Conservation (phyloP, 2,797 vertebrate species). For the Danio tinwini region DNA sequence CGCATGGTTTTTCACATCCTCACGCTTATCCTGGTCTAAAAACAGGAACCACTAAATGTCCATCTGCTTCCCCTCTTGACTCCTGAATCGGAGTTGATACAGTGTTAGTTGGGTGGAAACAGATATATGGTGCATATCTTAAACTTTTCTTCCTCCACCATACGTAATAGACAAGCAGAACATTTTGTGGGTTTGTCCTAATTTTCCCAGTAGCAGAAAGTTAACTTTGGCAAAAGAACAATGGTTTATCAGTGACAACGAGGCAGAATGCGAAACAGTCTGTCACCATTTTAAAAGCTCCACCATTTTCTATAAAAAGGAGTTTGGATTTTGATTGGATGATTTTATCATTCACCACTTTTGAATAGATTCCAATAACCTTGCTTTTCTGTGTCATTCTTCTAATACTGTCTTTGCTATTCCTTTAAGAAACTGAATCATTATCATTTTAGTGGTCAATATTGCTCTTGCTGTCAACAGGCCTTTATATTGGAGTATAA, state of each 20-base stretch:
- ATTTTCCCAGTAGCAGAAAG: neutral
- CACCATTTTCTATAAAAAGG: too few species aligned
- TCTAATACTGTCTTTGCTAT: too few species aligned
- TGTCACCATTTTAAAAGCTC: too few species aligned
- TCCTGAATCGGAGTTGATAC: neutral
- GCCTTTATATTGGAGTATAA: neutral
- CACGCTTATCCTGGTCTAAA: constrained; percentile 54
- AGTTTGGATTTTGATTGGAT: too few species aligned
- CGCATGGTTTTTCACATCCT: constrained; percentile 48
- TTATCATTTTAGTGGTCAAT: too few species aligned
- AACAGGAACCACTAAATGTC: constrained; percentile 72
- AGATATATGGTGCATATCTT: neutral
- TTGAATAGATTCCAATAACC: too few species aligned
- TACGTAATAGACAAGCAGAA: neutral
- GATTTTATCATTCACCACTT: too few species aligned
- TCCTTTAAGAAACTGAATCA: too few species aligned
- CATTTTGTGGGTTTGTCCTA: neutral
- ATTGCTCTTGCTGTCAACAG: neutral
- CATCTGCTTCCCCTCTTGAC: constrained; percentile 63
- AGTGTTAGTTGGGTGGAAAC: constrained; percentile 7
- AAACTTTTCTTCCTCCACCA: neutral
- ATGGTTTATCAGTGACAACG: neutral
- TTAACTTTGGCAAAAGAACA: neutral
- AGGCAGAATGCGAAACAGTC: too few species aligned
- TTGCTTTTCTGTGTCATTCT: too few species aligned